These are phyloP conservation scores for Tympanuchus pallidicinctus DNA, from an alignment of 2,113 vertebrate species.

Conservation along the genomic window DNA sequence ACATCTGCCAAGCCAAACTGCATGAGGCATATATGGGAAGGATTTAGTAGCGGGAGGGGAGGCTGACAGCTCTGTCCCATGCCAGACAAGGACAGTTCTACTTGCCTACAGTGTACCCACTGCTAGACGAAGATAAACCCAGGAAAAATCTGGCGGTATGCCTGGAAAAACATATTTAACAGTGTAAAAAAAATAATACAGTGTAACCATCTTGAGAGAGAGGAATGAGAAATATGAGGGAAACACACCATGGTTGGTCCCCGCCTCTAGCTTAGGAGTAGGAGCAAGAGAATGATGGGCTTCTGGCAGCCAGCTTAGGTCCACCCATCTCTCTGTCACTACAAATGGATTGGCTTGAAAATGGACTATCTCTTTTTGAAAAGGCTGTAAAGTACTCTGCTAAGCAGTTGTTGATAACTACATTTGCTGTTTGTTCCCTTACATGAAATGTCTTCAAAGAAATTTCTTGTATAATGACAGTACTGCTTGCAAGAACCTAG, in stretches of 20 bases:
- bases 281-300: not conserved
- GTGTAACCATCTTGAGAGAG: no score
- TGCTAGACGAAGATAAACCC: no score
- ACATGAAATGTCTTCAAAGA: not conserved
- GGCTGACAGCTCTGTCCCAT: not conserved
- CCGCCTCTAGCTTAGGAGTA: not conserved
- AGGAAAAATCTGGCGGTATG: no score
- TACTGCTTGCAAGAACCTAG: not conserved
- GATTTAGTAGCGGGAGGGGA: no score
- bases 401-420: not conserved
- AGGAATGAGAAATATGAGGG: no score
- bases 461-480: not conserved
- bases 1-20: not conserved
- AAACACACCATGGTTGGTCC: no score
- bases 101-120: no score
- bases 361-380: not conserved
- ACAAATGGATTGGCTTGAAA: not conserved
- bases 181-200: no score
- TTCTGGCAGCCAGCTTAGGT: not conserved
- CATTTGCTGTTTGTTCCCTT: not conserved
- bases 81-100: no score
- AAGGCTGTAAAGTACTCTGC: not conserved
- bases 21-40: not conserved
- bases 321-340: not conserved
- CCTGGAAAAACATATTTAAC: no score